Conservation (phyloP, 2,113 vertebrate genomes). For the Nycticebus coucang region DNA sequence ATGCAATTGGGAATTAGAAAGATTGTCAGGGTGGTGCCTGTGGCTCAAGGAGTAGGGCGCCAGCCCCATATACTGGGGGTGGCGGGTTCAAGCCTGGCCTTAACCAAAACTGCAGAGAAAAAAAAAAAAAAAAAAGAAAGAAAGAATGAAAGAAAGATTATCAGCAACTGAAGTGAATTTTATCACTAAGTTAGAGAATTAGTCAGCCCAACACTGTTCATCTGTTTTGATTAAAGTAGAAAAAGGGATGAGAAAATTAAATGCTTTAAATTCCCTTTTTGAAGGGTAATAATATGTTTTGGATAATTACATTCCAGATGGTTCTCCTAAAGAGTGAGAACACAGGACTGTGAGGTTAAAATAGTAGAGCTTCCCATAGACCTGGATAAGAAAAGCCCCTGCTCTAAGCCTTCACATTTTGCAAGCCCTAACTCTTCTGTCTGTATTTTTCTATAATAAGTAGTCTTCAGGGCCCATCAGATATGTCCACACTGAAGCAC, state of each 20-base stretch:
- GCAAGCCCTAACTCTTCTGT: not conserved
- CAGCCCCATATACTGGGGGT: no score
- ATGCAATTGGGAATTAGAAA: slow-evolving; percentile 31
- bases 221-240: not conserved
- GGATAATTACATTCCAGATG: not conserved
- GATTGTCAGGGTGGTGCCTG: not conserved
- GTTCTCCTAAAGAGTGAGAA: not conserved
- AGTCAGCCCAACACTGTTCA: not conserved
- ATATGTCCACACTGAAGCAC: not conserved
- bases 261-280: not conserved
- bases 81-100: no score
- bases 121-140: not conserved
- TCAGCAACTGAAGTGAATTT: slow-evolving; percentile 7
- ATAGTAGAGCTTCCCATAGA: not conserved
- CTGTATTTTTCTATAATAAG: not conserved
- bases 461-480: not conserved
- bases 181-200: not conserved
- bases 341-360: not conserved
- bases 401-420: not conserved
- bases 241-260: not conserved
- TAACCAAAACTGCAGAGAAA: no score
- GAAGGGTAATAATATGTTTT: not conserved
- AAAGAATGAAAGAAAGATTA: not conserved
- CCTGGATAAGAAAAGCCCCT: not conserved
- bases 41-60: no score